These are phyloP conservation scores for Himantopus leucocephalus DNA, from an alignment of 2,113 vertebrate genomes.

Conservation along the genomic window DNA sequence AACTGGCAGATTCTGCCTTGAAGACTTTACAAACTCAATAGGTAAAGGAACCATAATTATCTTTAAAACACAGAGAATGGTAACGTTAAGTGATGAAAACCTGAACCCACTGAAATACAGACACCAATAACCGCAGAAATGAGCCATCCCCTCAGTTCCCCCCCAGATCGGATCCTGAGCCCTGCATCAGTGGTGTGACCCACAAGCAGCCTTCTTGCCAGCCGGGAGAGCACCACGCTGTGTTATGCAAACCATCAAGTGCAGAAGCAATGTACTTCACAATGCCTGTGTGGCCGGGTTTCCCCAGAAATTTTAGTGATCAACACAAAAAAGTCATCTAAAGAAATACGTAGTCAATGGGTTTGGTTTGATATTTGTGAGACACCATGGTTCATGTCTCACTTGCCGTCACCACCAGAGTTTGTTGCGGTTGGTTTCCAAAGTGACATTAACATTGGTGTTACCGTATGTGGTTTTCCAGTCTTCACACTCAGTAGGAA, in stretches of 20 bases:
- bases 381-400: background rate
- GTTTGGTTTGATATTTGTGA: background rate
- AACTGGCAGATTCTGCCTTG: background rate
- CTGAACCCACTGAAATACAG: background rate
- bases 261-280: background rate
- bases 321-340: background rate
- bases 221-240: background rate
- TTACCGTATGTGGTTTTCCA: background rate
- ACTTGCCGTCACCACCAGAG: background rate
- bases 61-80: background rate
- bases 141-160: background rate
- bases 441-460: background rate
- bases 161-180: background rate
- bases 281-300: background rate
- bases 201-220: background rate
- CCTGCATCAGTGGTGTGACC: too few relatives aligned
- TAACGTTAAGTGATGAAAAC: background rate
- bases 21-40: background rate
- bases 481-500: background rate
- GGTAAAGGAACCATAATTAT: background rate
- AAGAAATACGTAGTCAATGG: background rate
- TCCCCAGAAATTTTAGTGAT: background rate
- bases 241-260: accelerated
- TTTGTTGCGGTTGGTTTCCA: background rate
- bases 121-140: background rate